These are phyloP conservation scores for Azemiops feae DNA, from an alignment of 2,113 vertebrate species.

Conservation along the genomic window DNA sequence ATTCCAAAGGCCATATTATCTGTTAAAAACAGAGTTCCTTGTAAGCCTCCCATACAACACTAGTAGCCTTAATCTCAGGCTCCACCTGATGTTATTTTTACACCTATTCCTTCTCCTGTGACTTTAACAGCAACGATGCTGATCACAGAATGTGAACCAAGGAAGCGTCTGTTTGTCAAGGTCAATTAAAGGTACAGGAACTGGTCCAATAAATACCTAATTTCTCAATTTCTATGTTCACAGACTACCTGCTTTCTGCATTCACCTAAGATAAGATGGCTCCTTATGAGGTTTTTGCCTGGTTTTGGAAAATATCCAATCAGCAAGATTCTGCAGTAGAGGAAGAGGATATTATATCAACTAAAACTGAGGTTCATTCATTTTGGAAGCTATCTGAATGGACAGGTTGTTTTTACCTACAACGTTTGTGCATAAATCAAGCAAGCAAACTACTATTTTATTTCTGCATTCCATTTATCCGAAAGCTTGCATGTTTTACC, in stretches of 20 bases:
- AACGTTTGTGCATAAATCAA: neutral
- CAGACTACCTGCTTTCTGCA: neutral
- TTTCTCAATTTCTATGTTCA: neutral
- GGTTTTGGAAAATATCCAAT: neutral
- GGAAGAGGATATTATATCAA: neutral
- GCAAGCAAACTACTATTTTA: neutral
- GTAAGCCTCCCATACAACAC: too few species aligned
- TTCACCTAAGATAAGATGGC: neutral
- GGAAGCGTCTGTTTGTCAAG: neutral
- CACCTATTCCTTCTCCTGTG: neutral
- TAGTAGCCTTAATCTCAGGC: neutral
- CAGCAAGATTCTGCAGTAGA: neutral
- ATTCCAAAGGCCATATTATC: neutral
- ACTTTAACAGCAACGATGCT: neutral
- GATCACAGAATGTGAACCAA: neutral
- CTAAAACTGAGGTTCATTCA: neutral
- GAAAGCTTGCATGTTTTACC: neutral
- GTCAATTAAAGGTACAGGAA: neutral
- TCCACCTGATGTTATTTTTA: neutral
- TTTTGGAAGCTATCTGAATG: neutral
- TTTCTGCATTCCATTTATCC: neutral
- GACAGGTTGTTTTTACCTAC: neutral
- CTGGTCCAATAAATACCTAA: neutral
- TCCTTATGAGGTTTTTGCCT: neutral
- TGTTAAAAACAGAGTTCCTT: neutral